phyloP scores from a whole-genome alignment of 2,888 invertebrate species.

The Eulithis testata region DNA sequence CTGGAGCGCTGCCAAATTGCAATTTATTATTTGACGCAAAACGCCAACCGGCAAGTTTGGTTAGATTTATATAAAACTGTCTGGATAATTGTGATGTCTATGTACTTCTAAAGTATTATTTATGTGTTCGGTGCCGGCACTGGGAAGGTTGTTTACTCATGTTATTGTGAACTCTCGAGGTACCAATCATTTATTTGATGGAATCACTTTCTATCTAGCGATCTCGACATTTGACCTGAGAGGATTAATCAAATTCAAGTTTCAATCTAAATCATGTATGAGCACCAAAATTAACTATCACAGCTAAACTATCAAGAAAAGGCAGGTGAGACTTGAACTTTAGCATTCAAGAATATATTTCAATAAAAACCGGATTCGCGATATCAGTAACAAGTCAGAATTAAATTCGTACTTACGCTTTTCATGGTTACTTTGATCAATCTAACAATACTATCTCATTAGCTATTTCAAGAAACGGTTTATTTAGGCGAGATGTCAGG shows the following conservation, averaged over 20 bases:
- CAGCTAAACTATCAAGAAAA: too few relatives aligned
- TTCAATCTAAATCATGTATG: too few relatives aligned
- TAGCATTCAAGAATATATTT: constrained; percentile 1
- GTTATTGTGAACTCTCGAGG: constrained; percentile 25
- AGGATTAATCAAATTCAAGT: background rate
- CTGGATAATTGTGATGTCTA: constrained; percentile 49
- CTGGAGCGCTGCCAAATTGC: constrained; percentile 63
- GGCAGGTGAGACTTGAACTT: constrained; percentile 4
- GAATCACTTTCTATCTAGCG: constrained; percentile 4
- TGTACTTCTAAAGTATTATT: constrained; percentile 41
- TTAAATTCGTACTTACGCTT: background rate
- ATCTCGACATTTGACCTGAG: background rate
- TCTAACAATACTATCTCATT: background rate
- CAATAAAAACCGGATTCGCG: constrained; percentile 9
- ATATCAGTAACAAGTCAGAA: background rate
- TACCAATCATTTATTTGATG: constrained; percentile 21
- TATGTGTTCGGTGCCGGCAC: constrained; percentile 41
- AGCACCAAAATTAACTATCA: too few relatives aligned
- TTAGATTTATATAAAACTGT: constrained; percentile 52
- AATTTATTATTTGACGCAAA: constrained; percentile 70
- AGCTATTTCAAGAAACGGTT: background rate
- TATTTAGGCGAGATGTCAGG: constrained; percentile 10
- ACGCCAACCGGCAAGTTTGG: constrained; percentile 43
- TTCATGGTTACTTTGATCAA: background rate
- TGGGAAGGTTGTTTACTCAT: constrained; percentile 31